These are phyloP conservation scores for Rhombomys opimus DNA, from an alignment of 2,113 vertebrate genomes.

Conservation along the genomic window DNA sequence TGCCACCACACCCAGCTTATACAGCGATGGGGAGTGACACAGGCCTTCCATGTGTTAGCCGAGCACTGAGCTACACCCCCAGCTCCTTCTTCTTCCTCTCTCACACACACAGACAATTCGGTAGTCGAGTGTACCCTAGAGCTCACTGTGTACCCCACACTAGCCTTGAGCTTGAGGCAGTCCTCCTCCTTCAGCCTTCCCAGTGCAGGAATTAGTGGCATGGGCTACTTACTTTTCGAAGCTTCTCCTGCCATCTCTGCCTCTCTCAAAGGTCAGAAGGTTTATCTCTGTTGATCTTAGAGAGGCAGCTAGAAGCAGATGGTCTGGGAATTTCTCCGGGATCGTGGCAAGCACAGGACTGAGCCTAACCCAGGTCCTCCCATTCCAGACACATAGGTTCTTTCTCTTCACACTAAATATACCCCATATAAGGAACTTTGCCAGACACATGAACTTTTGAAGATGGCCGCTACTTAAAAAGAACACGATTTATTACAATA, in stretches of 20 bases:
- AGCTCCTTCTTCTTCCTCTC: rapidly evolving
- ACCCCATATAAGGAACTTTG: neutral
- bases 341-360: neutral
- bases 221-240: neutral
- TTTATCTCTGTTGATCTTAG: neutral
- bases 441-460: neutral
- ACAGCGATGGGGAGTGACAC: neutral
- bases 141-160: neutral
- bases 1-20: neutral
- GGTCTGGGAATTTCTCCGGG: neutral
- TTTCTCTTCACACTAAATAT: neutral
- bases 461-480: neutral
- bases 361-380: neutral
- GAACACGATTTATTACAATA: neutral
- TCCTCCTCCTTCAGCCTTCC: neutral
- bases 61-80: neutral
- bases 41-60: neutral
- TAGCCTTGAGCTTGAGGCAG: neutral
- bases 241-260: neutral
- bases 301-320: neutral
- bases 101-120: neutral
- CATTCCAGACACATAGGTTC: neutral
- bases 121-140: neutral
- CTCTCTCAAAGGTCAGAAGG: neutral
- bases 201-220: neutral